phyloP scores from a whole-genome alignment of 2,888 invertebrate genomes.

The Suillia variegata region DNA sequence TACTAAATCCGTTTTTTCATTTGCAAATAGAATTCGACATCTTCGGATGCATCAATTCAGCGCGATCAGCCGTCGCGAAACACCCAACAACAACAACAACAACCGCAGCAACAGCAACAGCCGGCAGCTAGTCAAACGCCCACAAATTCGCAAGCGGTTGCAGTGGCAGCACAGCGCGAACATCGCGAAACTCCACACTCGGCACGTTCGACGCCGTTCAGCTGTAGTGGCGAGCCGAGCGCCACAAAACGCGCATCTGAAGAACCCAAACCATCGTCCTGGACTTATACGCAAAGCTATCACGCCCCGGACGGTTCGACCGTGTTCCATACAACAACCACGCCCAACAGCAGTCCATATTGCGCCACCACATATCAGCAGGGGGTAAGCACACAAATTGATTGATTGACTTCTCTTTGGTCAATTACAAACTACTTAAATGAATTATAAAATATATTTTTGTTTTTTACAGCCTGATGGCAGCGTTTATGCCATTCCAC shows the following conservation, averaged over 20 bases:
- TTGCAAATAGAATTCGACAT: constrained; percentile 11
- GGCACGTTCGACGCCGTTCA: constrained; percentile 55
- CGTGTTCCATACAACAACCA: constrained; percentile 54
- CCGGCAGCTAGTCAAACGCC: constrained; percentile 42
- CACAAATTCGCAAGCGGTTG: constrained; percentile 19
- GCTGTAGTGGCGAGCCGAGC: constrained; percentile 36
- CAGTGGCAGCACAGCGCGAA: constrained; percentile 19
- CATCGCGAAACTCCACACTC: constrained; percentile 52
- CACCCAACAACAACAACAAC: constrained; percentile 25
- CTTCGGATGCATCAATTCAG: constrained; percentile 12
- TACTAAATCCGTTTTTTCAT: not conserved
- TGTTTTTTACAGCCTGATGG: constrained; percentile 60
- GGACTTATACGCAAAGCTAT: constrained; percentile 58
- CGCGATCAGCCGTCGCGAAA: constrained; percentile 19
- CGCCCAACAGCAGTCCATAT: constrained; percentile 53
- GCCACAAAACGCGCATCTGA: constrained; percentile 20
- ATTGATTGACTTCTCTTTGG: not conserved
- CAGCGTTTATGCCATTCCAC: constrained; percentile 61
- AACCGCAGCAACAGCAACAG: constrained; percentile 22
- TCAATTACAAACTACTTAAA: no score
- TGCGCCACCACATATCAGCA: constrained; percentile 61
- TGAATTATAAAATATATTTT: no score
- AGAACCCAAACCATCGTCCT: constrained; percentile 38
- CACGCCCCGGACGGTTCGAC: constrained; percentile 58
- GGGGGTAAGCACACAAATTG: constrained; percentile 49